phyloP scores from a whole-genome alignment of 2,888 invertebrate species.

The Abrostola triplasia region DNA sequence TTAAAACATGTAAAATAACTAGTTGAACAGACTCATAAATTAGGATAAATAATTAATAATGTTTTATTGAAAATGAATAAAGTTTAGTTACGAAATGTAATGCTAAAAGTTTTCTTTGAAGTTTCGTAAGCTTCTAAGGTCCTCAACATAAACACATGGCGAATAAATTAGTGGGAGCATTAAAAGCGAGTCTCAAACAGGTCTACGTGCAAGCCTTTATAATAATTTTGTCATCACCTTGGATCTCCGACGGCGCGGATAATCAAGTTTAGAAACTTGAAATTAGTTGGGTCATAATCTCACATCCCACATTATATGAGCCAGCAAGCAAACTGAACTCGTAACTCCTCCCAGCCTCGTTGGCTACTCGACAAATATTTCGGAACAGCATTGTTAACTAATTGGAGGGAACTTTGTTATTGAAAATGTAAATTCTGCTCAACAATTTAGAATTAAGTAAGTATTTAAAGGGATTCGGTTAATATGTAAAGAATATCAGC shows the following conservation, averaged over 20 bases:
- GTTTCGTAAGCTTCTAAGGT: background rate
- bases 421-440: slow-evolving; percentile 51
- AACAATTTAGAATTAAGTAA: slow-evolving; percentile 42
- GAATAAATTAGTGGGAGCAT: slow-evolving; percentile 27
- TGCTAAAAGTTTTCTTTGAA: slow-evolving; percentile 2
- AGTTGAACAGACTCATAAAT: too few species aligned
- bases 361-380: slow-evolving; percentile 55
- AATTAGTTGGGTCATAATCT: slow-evolving; percentile 82
- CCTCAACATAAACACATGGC: slow-evolving; percentile 1
- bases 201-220: slow-evolving; percentile 62
- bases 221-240: slow-evolving; percentile 78
- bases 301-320: slow-evolving; percentile 70
- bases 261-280: slow-evolving; percentile 84
- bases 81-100: background rate
- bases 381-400: slow-evolving; percentile 57
- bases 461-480: slow-evolving; percentile 27
- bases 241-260: slow-evolving; percentile 80
- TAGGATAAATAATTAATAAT: background rate
- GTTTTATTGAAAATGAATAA: background rate
- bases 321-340: slow-evolving; percentile 59
- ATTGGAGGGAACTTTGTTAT: slow-evolving; percentile 56
- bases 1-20: too few species aligned
- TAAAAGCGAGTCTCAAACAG: slow-evolving; percentile 34
- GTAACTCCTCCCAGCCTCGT: slow-evolving; percentile 47
- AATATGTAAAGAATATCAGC: slow-evolving; percentile 25